A percentile compares a stretch with the other conserved stretches of the same genome.
These are phyloP conservation scores for Ellobium chinense DNA, from an alignment of 2,888 invertebrate genomes.

Conservation along the genomic window DNA sequence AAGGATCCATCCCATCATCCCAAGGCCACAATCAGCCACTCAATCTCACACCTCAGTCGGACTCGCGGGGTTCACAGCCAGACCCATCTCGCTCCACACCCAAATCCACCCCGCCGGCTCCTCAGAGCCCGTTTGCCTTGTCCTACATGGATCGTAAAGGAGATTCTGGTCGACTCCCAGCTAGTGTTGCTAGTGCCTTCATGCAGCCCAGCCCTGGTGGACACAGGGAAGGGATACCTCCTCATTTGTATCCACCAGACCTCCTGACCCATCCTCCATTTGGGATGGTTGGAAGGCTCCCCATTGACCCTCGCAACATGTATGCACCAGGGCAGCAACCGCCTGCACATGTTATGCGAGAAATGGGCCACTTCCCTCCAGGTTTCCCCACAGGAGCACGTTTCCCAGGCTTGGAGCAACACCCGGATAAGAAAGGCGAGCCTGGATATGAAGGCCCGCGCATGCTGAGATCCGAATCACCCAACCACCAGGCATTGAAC, in stretches of 20 bases:
- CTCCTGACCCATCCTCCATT: conserved; percentile 48
- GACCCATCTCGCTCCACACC: conserved; percentile 38
- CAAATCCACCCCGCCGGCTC: conserved; percentile 34
- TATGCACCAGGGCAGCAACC: conserved; percentile 47
- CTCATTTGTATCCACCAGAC: conserved; percentile 49
- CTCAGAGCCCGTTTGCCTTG: conserved; percentile 42
- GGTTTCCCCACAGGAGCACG: conserved; percentile 47
- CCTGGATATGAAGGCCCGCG: conserved; percentile 41
- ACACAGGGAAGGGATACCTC: conserved; percentile 50
- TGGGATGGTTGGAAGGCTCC: conserved; percentile 56
- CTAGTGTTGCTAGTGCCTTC: conserved; percentile 49
- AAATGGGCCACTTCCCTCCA: conserved; percentile 34
- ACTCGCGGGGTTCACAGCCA: conserved; percentile 35
- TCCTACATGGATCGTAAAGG: conserved; percentile 40
- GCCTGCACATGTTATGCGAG: conserved; percentile 50
- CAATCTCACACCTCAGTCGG: conserved; percentile 51
- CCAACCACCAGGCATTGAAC: too few relatives aligned
- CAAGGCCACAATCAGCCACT: conserved; percentile 42
- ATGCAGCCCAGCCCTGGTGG: conserved; percentile 56
- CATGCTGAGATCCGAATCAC: conserved; percentile 51
- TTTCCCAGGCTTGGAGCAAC: conserved; percentile 52
- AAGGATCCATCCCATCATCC: conserved; percentile 19
- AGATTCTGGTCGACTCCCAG: conserved; percentile 38
- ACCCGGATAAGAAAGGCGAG: conserved; percentile 55
- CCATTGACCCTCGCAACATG: conserved; percentile 66